Base-by-base conservation (phyloP, 2,797 vertebrate species). In the Triplophysa yarkandensis region DNA sequence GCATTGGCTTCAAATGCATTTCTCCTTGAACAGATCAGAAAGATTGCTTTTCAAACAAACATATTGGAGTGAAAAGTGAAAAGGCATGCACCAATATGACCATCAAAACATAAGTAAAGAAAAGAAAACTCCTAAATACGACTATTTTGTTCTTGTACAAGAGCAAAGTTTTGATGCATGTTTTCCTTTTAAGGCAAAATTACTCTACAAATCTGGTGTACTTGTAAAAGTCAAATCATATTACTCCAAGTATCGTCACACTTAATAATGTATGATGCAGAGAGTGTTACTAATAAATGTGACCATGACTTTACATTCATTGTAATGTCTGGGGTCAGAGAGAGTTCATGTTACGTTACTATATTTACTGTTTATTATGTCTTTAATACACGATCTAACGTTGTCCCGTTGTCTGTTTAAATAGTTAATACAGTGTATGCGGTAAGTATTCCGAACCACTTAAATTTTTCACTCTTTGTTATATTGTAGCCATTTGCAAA, bases 11-110 rank as follows among this genome's bases (percentile, higher is more conserved):
- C 41, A 46, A 30, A 30, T 50, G 46, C 5, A 27, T 80, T 54
- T 74, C 68, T 58, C 64, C 61, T 80, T 64, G 68, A 77, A 64
- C 43, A 66, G 68, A 68, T 67, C 13, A 11, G 39, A 27, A 25
- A 46, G 43, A 43, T 43, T 76, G 36, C 16, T 71, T 66, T 60
- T 44, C 17, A 54, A 30, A 57, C 32, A 69, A 28, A 65, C 39
- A 52, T 60, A 44, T 46, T 62, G 23, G 23, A 62, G 7, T 43
- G 25, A n/a, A 16, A 19, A 63, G 28, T 27, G n/a, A n/a, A n/a
- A n/a, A n/a, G n/a, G n/a, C n/a, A 14, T 14, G 17, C 48, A 36
- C 34, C 46, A 54, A 7, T 19, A 1, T n/a, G 30, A 7, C 16
- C 13, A 32, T 19, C 2, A 54, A 43, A 50, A 30, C 11, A 39